Evolutionary conservation across 1,140 invertebrate species (phyloP), one percentile per base, ranked within the genome.

Genomic region (Nautilus pompilius): DNA sequence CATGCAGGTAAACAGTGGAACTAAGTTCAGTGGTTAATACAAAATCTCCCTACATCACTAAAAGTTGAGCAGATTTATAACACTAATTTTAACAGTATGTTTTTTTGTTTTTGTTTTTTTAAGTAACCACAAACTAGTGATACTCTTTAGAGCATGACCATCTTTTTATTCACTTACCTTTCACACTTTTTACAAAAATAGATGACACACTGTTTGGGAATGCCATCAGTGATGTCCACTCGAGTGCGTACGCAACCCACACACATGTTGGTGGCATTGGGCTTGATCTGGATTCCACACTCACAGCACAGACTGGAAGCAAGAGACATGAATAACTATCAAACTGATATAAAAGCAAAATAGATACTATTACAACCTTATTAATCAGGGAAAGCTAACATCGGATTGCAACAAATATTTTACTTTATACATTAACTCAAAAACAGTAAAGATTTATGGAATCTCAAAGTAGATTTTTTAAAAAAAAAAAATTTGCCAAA

Each of bases 211-310:
- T 97, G 94, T 84, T 99, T 99, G 0, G 95, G 93, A 80, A 99
- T 98, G 26, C 90, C 92, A 79, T 96, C 93, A 26, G 95, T 95
- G 41, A 99, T 98, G 76, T 99, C 96, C 17, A 98, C 89, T 77
- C 91, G 87, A 34, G 90, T 89, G 36, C 95, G 85, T 17, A 99
- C 83, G 85, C 97, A 99, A 24, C 88, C 90, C 0, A 96, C 91
- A 82, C 97, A 99, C 93, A 97, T 98, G 81, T 99, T 99, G 2
- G 94, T 88, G 6, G 95, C 92, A 86, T 99, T 99, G 34, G 97
- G 91, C 68, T 94, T 90, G 48, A 99, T 88, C 28, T 80, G 72
- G 17, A 78, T 79, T 22, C 87, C 87, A 81, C 87, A 88, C 53
- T 86, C 78, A 72, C 87, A 88, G 73, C 87, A 89, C 28, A 84